phyloP scores from a whole-genome alignment of 1,140 invertebrate genomes.

The Hylaeus anthracinus region DNA sequence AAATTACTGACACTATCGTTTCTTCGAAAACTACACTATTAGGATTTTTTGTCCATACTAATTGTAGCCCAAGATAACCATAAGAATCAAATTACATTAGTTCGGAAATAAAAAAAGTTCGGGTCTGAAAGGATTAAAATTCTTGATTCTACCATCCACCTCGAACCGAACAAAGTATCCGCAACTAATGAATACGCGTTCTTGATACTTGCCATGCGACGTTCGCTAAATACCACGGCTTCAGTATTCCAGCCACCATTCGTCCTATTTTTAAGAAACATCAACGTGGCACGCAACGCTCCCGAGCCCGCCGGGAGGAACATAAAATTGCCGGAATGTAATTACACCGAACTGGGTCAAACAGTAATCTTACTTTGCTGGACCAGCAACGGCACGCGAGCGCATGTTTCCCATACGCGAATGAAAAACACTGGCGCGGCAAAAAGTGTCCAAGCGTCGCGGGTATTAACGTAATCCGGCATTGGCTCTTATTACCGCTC shows the following conservation, averaged over 20 bases:
- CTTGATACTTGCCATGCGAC: too few species aligned
- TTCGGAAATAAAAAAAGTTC: too few species aligned
- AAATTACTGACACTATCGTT: too few species aligned
- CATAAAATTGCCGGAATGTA: conserved; percentile 27
- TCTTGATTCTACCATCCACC: too few species aligned
- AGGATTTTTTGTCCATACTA: too few species aligned
- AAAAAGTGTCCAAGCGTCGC: neutral
- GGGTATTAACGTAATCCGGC: conserved; percentile 1
- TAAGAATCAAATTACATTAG: too few species aligned
- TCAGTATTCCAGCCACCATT: neutral
- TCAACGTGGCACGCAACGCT: neutral
- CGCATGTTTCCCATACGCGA: neutral
- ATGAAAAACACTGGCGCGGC: neutral
- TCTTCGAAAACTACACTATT: too few species aligned
- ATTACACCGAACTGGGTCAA: conserved; percentile 37
- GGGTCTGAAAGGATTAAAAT: too few species aligned
- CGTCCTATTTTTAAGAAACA: neutral
- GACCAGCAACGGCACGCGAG: neutral
- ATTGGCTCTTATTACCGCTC: neutral
- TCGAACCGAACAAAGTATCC: too few species aligned
- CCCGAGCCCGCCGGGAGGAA: neutral
- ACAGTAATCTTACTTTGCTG: conserved; percentile 23
- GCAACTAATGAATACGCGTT: too few species aligned
- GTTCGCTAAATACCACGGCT: neutral
- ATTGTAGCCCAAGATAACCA: too few species aligned